Conservation (phyloP, 2,113 vertebrate species). For the Cottus gobio region DNA sequence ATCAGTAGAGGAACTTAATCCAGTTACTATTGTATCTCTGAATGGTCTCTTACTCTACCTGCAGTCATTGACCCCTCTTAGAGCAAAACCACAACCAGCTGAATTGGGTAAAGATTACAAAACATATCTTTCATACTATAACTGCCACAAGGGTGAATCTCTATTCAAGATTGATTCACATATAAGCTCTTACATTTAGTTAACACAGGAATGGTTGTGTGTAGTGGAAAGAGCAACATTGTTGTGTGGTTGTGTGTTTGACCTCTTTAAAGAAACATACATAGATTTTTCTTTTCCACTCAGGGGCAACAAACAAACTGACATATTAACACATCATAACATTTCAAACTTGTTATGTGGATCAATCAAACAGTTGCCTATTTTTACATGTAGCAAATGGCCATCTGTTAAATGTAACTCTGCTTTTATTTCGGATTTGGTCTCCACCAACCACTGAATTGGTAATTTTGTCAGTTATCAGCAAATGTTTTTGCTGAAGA, state of each 20-base stretch:
- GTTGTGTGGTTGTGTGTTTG: not conserved
- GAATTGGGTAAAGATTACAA: conserved; percentile 11
- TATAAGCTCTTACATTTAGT: not conserved
- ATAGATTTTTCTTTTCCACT: not conserved
- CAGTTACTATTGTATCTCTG: conserved; percentile 52
- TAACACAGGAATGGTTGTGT: not conserved
- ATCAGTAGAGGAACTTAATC: conserved; percentile 48
- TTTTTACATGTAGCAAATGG: not conserved
- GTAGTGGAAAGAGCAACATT: not conserved
- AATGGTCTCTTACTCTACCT: conserved; percentile 11
- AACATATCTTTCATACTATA: conserved; percentile 14
- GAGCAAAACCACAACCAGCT: conserved; percentile 1
- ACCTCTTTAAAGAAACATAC: not conserved
- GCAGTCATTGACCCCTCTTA: conserved; percentile 41
- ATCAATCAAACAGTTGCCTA: not conserved
- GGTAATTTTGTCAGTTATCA: not conserved
- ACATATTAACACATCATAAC: not conserved
- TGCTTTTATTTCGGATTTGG: not conserved
- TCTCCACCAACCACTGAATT: not conserved
- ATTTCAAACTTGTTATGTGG: not conserved
- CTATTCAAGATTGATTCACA: not conserved
- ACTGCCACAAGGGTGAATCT: not conserved
- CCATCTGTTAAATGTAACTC: not conserved
- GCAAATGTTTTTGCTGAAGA: not conserved
- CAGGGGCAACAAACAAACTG: not conserved